Percentiles rank a stretch among this genome's conserved stretches.
These are phyloP conservation scores for Amphiduros pacificus DNA, from an alignment of 2,888 invertebrate species.

Conservation along the genomic window DNA sequence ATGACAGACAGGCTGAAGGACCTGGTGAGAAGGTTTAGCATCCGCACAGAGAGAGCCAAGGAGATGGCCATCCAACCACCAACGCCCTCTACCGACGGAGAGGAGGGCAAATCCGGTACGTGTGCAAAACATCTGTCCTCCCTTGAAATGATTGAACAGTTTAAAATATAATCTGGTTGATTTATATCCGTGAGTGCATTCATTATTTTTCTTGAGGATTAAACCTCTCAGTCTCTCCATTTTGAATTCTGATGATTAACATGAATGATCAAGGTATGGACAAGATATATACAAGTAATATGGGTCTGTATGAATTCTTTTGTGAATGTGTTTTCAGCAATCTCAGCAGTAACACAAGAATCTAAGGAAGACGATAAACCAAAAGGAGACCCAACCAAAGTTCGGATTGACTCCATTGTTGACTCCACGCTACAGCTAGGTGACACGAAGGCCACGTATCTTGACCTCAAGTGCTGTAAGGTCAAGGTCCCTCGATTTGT, in stretches of 20 bases:
- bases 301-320: no score
- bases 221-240: not conserved
- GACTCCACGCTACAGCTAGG: no score
- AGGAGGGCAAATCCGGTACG: constrained; percentile 46
- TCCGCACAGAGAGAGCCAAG: constrained; percentile 51
- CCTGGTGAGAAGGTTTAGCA: constrained; percentile 50
- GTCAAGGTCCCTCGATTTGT: not conserved
- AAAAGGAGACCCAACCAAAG: no score
- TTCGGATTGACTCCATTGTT: no score
- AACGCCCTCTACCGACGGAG: constrained; percentile 40
- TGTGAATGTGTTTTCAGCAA: no score
- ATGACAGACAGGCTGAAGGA: constrained; percentile 50
- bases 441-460: no score
- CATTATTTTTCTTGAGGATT: not conserved
- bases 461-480: constrained; percentile 9
- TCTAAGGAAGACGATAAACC: no score
- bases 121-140: not conserved
- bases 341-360: no score
- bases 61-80: constrained; percentile 49
- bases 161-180: not conserved
- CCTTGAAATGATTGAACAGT: not conserved
- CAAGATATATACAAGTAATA: no score
- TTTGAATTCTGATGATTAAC: not conserved
- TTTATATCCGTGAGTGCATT: no score
- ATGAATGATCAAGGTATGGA: no score